Evolutionary conservation across 2,113 vertebrate genomes (phyloP).

Genomic region (Erpornis zantholeuca): DNA sequence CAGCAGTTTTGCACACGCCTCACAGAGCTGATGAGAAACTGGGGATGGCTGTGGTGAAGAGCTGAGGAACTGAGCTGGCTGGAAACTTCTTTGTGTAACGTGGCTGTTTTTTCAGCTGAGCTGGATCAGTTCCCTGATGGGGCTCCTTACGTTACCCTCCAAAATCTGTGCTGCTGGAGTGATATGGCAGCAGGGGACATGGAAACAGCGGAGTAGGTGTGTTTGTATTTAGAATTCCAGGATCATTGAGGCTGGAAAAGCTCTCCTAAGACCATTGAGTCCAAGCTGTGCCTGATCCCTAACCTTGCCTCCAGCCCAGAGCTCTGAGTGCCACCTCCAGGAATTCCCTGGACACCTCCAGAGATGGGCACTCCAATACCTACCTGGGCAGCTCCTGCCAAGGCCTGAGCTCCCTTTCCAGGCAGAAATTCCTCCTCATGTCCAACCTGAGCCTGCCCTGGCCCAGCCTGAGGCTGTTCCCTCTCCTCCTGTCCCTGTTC

Average conservation of each 20-base stretch:
- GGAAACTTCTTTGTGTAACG: neutral
- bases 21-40: neutral
- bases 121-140: neutral
- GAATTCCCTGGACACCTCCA: rapidly evolving
- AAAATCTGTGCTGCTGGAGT: neutral
- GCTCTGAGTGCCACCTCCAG: neutral
- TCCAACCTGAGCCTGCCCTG: neutral
- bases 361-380: neutral
- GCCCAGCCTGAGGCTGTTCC: neutral
- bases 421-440: rapidly evolving
- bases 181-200: neutral
- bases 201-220: neutral
- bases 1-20: neutral
- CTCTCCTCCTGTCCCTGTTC: neutral
- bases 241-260: rapidly evolving
- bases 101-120: neutral
- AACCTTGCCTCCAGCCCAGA: neutral
- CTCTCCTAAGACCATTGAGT: rapidly evolving
- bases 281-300: rapidly evolving
- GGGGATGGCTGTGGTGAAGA: neutral
- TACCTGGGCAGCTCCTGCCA: neutral
- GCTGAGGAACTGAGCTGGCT: neutral
- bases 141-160: neutral
- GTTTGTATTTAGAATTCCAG: neutral
- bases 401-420: neutral